These are phyloP conservation scores for Dipodomys stephensi DNA, from an alignment of 2,113 vertebrate genomes.

Conservation along the genomic window DNA sequence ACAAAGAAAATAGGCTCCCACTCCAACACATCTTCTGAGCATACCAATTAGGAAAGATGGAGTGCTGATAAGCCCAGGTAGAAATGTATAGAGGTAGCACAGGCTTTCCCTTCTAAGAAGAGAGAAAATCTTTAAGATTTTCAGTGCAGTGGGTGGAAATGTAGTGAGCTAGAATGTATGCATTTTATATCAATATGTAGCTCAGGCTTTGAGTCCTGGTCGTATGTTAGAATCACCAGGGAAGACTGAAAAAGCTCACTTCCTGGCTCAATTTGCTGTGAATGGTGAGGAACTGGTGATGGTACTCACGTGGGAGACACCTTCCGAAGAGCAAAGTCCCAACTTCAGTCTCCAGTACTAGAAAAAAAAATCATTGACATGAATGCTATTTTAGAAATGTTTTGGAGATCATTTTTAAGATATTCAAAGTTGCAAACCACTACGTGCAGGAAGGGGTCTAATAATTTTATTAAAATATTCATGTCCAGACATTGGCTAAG, in stretches of 20 bases:
- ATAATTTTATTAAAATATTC: neutral
- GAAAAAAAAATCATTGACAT: no score
- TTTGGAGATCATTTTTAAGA: neutral
- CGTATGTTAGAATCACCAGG: neutral
- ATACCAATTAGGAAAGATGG: neutral
- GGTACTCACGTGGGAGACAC: no score
- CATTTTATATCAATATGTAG: neutral
- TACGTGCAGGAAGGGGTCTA: neutral
- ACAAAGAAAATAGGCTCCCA: neutral
- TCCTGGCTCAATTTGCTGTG: neutral
- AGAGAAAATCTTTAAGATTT: conserved; percentile 51
- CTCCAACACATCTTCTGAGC: neutral
- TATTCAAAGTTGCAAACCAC: neutral
- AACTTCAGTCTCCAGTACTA: no score
- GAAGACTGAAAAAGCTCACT: neutral
- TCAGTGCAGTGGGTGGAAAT: neutral
- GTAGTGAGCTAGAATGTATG: neutral
- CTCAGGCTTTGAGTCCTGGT: neutral
- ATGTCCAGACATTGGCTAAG: neutral
- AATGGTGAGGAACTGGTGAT: neutral
- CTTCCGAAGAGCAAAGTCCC: no score
- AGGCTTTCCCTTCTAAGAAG: neutral
- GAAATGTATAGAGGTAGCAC: conserved; percentile 12
- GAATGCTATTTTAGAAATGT: neutral
- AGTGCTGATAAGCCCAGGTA: neutral